phyloP scores from a whole-genome alignment of 2,113 vertebrate species.

The Ginglymostoma cirratum region DNA sequence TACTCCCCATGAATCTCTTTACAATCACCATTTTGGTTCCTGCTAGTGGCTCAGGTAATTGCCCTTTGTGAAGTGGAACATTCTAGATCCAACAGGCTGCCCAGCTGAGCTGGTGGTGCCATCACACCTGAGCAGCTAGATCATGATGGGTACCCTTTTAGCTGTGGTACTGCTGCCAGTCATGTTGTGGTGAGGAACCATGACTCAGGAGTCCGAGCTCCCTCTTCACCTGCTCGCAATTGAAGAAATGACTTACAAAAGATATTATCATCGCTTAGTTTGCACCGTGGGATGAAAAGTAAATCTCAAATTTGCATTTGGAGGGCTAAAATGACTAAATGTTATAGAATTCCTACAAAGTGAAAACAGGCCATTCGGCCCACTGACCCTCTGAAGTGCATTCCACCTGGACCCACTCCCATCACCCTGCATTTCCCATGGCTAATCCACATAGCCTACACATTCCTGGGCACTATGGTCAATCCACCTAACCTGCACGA shows the following conservation, averaged over 20 bases:
- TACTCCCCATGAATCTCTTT: background rate
- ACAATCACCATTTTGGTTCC: background rate
- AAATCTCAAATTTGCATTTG: background rate
- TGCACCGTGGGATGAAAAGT: no score
- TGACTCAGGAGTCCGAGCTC: background rate
- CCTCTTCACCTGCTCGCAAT: background rate
- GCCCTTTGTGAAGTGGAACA: background rate
- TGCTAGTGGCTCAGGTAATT: background rate
- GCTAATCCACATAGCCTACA: no score
- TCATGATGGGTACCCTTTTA: background rate
- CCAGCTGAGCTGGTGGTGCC: background rate
- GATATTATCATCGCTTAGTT: background rate
- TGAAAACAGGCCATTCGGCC: no score
- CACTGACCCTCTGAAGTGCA: no score
- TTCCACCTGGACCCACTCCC: no score
- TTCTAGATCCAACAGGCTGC: background rate
- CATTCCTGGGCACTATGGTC: no score
- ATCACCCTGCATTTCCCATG: no score
- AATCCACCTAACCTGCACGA: no score
- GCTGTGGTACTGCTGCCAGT: background rate
- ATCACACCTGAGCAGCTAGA: background rate
- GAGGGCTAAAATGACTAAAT: background rate
- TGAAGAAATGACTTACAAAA: background rate
- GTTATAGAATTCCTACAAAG: background rate
- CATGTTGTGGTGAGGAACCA: no score